Evolutionary conservation across 2,888 invertebrate genomes (phyloP).

Genomic region (Urechis unicinctus): DNA sequence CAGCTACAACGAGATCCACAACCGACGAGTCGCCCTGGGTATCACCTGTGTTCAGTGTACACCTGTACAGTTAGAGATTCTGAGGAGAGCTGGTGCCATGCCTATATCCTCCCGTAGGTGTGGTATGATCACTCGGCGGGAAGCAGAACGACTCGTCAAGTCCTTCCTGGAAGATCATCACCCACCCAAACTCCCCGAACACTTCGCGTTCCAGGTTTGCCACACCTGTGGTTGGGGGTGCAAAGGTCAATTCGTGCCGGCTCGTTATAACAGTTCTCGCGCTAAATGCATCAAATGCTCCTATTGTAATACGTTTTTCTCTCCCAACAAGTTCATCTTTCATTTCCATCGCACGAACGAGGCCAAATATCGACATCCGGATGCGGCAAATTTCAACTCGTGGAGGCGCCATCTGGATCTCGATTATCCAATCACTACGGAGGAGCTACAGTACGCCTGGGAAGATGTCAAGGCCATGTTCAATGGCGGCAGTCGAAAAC

Average conservation of each 20-base stretch:
- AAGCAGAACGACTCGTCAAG: conserved; percentile 92
- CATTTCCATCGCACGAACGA: conserved; percentile 71
- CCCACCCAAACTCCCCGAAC: conserved; percentile 71
- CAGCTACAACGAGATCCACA: conserved; percentile 91
- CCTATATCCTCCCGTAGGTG: conserved; percentile 57
- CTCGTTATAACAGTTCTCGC: conserved; percentile 63
- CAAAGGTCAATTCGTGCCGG: conserved; percentile 56
- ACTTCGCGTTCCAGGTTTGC: conserved; percentile 87
- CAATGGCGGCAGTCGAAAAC: conserved; percentile 88
- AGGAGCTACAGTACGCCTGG: conserved; percentile 65
- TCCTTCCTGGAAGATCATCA: conserved; percentile 73
- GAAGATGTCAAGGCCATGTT: conserved; percentile 99
- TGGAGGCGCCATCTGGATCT: conserved; percentile 94
- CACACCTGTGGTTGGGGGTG: conserved; percentile 97
- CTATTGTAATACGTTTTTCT: conserved; percentile 90
- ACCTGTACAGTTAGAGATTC: conserved; percentile 67
- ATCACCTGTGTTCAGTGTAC: conserved; percentile 85
- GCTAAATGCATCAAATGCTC: conserved; percentile 96
- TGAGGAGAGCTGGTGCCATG: conserved; percentile 67
- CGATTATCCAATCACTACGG: conserved; percentile 60
- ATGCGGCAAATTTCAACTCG: conserved; percentile 97
- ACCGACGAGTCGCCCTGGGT: conserved; percentile 78
- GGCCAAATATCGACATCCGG: conserved; percentile 66
- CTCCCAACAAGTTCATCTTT: conserved; percentile 97
- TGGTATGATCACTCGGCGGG: conserved; percentile 76